phyloP scores from a whole-genome alignment of 1,140 invertebrate species.

The Cataglyphis hispanica region DNA sequence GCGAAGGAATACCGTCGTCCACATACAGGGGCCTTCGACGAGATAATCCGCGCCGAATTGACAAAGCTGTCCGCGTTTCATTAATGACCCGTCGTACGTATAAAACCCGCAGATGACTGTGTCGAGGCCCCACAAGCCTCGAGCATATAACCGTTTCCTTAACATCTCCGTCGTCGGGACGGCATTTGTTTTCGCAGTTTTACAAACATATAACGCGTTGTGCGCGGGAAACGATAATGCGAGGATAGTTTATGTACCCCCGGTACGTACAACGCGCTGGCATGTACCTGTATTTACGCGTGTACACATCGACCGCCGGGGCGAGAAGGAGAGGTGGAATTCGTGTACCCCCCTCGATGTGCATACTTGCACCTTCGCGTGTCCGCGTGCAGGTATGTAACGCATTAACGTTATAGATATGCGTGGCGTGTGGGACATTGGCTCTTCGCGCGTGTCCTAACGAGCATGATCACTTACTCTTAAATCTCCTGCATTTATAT shows the following conservation, averaged over 20 bases:
- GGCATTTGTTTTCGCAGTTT: constrained; percentile 77
- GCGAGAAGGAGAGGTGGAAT: too few species aligned
- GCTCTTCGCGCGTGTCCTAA: constrained; percentile 67
- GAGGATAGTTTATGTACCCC: constrained; percentile 75
- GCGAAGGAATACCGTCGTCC: constrained; percentile 41
- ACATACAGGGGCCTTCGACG: constrained; percentile 67
- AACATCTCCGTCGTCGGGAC: constrained; percentile 61
- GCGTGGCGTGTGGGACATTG: constrained; percentile 69
- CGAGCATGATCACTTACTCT: constrained; percentile 74
- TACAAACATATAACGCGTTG: constrained; percentile 73
- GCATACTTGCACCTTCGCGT: constrained; percentile 65
- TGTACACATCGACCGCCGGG: neutral
- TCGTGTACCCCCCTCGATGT: constrained; percentile 19
- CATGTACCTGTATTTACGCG: neutral
- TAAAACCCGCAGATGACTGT: constrained; percentile 64
- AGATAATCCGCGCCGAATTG: constrained; percentile 73
- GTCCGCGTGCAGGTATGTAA: constrained; percentile 67
- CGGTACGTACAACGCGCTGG: neutral
- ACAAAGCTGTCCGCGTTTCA: constrained; percentile 77
- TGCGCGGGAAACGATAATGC: constrained; percentile 75
- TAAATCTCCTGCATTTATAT: constrained; percentile 75
- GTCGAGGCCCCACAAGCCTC: constrained; percentile 18
- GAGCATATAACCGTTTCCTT: constrained; percentile 49
- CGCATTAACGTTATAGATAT: constrained; percentile 82
- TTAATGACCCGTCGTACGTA: constrained; percentile 76